Evolutionary conservation across 2,113 vertebrate species (phyloP).

Genomic region (Himantopus leucocephalus): DNA sequence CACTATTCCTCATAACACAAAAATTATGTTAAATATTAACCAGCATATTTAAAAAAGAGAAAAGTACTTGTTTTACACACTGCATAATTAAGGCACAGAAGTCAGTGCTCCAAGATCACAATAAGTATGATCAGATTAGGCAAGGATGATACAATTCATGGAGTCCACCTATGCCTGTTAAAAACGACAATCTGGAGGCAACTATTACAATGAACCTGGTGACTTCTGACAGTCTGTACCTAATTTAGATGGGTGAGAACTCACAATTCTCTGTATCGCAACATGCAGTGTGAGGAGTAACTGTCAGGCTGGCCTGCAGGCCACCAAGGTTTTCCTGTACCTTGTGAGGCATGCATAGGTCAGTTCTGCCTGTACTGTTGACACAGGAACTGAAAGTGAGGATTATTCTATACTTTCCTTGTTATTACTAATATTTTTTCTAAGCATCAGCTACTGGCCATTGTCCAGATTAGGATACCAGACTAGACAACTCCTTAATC

Average conservation of each 20-base stretch:
- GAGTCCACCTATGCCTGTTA: background rate
- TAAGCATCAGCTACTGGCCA: background rate
- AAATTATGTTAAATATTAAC: background rate
- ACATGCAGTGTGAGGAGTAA: background rate
- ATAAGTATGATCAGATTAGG: background rate
- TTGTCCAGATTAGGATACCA: background rate
- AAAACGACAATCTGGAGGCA: background rate
- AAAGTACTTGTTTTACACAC: background rate
- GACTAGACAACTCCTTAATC: background rate
- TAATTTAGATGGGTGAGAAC: background rate
- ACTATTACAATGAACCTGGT: background rate
- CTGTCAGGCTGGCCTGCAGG: background rate
- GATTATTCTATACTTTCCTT: background rate
- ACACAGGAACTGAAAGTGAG: background rate
- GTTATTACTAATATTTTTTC: background rate
- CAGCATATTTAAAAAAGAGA: background rate
- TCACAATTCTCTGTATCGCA: background rate
- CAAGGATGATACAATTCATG: background rate
- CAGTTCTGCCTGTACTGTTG: background rate
- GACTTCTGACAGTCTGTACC: background rate
- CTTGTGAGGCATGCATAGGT: background rate
- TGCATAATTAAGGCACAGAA: background rate
- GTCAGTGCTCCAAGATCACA: background rate
- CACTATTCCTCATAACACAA: background rate
- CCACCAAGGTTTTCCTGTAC: background rate